Base-by-base conservation (phyloP, 2,888 invertebrate species). In the Chrysodeixis includens region DNA sequence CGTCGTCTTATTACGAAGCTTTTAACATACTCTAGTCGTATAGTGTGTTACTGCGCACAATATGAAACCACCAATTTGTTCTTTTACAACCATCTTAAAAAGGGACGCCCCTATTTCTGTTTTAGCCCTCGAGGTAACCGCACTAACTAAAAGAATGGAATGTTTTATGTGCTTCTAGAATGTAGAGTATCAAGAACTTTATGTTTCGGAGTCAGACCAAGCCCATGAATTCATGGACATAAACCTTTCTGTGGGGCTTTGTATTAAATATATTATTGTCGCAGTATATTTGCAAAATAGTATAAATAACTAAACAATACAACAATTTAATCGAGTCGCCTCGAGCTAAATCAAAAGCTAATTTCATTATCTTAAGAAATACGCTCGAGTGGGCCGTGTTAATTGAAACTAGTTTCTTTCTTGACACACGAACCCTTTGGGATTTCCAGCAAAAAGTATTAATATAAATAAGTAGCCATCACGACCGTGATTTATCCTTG, bases 1-100 rank as follows among this genome's bases (percentile, higher is more conserved):
- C 88, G 90, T 89, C 92, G 89, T 92, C 91, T 92, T 93, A 91
- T 93, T 93, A 93, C 84, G 88, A 85, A 83, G 85, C 86, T 88
- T 90, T 90, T 90, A 91, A 88, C 88, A 86, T 89, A 89, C 82
- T 84, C 81, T 77, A 85, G 74, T 77, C 76, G 79, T 85, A 81
- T 76, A 80, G 80, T 85, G 82, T 82, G 76, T 84, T 82, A 83
- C 83, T 78, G 75, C 79, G 74, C 74, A 82, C 86, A 86, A 81
- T 82, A 82, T 79, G 71, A 76, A 83, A 78, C 75, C 71, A 63
- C 83, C 84, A 88, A 86, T 88, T 86, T 87, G 86, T 83, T 78
- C 76, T 86, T 88, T 89, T 90, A 88, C 84, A 82, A 73, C 84
- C 78, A 40, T 82, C 84, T 84, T 85, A 84, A 85, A 87, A 82